Evolutionary conservation across 2,888 invertebrate genomes (phyloP).

Genomic region (Phyto melanocephala): DNA sequence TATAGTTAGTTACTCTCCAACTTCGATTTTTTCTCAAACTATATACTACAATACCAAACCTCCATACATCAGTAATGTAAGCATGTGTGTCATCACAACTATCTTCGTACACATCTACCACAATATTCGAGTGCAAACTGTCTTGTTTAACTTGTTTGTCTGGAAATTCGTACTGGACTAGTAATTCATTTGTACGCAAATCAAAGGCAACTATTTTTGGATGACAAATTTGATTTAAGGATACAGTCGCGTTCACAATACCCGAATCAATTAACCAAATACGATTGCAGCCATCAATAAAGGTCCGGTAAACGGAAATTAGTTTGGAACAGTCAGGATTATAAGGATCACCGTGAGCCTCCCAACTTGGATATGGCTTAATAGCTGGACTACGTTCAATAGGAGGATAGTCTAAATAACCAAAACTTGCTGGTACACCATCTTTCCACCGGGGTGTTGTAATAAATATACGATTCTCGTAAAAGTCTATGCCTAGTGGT

Average conservation of each 20-base stretch:
- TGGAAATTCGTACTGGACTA: constrained; percentile 84
- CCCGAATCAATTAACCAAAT: constrained; percentile 91
- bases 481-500: constrained; percentile 86
- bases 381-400: constrained; percentile 82
- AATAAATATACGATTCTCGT: constrained; percentile 85
- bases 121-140: constrained; percentile 80
- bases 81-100: constrained; percentile 82
- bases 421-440: constrained; percentile 87
- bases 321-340: constrained; percentile 83
- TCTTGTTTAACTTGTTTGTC: constrained; percentile 83
- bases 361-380: constrained; percentile 88
- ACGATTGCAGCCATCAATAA: constrained; percentile 86
- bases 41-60: constrained; percentile 80
- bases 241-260: constrained; percentile 84
- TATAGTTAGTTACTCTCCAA: constrained; percentile 77
- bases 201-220: constrained; percentile 88
- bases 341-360: constrained; percentile 74
- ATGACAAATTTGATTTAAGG: constrained; percentile 85
- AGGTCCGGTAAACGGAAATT: constrained; percentile 88
- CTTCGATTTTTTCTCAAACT: constrained; percentile 75
- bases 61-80: constrained; percentile 84
- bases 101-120: constrained; percentile 81
- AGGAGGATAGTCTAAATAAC: constrained; percentile 83
- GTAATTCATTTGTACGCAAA: constrained; percentile 81
- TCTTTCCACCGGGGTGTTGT: constrained; percentile 88